These are phyloP conservation scores for Synanceia verrucosa DNA, from an alignment of 2,797 vertebrate species.

Conservation along the genomic window DNA sequence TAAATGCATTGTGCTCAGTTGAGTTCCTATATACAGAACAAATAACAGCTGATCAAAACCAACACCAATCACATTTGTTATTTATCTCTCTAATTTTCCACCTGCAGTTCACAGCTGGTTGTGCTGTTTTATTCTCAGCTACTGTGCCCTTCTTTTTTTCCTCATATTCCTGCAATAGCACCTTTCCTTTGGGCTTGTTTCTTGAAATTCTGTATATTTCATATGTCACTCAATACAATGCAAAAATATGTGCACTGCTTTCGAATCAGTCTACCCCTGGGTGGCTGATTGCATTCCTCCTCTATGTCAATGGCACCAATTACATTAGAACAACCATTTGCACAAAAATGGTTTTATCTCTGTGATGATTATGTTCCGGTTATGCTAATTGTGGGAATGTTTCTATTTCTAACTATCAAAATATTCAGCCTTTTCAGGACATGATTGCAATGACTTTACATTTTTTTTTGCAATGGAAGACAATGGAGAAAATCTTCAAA, in stretches of 20 bases:
- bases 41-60: constrained; percentile 19
- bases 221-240: constrained; percentile 23
- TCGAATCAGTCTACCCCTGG: not conserved
- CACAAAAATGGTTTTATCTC: constrained; percentile 18
- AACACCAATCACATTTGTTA: constrained; percentile 10
- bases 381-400: too few species aligned
- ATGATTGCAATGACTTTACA: too few species aligned
- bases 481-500: too few species aligned
- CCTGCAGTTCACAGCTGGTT: not conserved
- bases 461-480: too few species aligned
- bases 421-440: too few species aligned
- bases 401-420: too few species aligned
- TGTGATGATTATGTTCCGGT: constrained; percentile 16
- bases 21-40: constrained; percentile 6
- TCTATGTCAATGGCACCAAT: constrained; percentile 1
- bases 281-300: constrained; percentile 22
- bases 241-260: not conserved
- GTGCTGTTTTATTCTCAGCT: not conserved
- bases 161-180: not conserved
- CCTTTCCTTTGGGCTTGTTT: not conserved
- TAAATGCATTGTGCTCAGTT: constrained; percentile 14
- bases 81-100: constrained; percentile 1
- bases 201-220: constrained; percentile 24
- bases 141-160: not conserved
- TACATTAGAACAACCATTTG: constrained; percentile 32